phyloP scores from a whole-genome alignment of 2,888 invertebrate genomes.

The Malachius bipustulatus region DNA sequence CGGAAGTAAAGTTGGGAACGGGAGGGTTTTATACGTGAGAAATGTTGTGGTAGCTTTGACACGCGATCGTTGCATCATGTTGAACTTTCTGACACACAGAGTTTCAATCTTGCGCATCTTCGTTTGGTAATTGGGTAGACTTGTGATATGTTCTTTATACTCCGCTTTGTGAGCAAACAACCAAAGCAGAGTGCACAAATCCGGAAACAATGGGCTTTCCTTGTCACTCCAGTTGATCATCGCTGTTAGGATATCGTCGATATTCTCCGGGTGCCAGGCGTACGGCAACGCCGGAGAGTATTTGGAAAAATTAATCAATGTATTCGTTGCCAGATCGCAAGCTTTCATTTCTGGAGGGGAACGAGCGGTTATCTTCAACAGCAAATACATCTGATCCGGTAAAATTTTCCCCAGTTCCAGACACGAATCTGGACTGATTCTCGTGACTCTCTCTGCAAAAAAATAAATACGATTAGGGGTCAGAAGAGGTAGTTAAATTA shows the following conservation, averaged over 20 bases:
- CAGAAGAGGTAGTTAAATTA: no score
- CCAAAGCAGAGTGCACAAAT: conserved; percentile 55
- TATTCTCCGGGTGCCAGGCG: conserved; percentile 48
- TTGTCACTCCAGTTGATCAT: conserved; percentile 57
- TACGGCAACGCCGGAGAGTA: conserved; percentile 47
- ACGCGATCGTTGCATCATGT: conserved; percentile 26
- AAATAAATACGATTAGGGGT: no score
- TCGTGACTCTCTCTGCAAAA: conserved; percentile 36
- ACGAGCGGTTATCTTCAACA: conserved; percentile 38
- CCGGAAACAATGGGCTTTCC: conserved; percentile 50
- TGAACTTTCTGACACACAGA: conserved; percentile 27
- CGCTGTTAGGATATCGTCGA: conserved; percentile 49
- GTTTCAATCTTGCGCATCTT: conserved; percentile 26
- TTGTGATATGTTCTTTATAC: conserved; percentile 35
- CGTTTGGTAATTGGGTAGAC: conserved; percentile 24
- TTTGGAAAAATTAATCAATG: conserved; percentile 56
- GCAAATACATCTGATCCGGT: conserved; percentile 33
- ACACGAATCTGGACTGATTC: conserved; percentile 31
- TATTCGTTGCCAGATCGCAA: conserved; percentile 41
- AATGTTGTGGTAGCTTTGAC: conserved; percentile 23
- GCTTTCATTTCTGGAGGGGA: conserved; percentile 50
- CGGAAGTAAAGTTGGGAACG: conserved; percentile 26
- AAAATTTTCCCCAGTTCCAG: conserved; percentile 29
- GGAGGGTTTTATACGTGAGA: conserved; percentile 16
- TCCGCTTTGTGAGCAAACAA: conserved; percentile 46